Evolutionary conservation across 2,888 invertebrate species (phyloP).

Genomic region (Cheiracanthium punctorium): DNA sequence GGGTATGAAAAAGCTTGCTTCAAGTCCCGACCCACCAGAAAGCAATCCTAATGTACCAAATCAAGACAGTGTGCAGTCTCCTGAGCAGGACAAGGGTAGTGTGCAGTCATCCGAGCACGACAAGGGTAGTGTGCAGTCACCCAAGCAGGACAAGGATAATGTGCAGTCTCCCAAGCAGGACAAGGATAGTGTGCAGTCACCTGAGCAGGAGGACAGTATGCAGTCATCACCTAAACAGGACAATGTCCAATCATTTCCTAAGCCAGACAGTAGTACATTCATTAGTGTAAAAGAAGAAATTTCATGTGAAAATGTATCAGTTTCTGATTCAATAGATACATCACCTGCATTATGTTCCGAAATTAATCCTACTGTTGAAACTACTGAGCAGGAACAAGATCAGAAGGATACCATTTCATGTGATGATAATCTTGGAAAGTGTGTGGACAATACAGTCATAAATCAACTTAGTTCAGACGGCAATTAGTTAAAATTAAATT

Average conservation of each 20-base stretch:
- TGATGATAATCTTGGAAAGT: not conserved
- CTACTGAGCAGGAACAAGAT: not conserved
- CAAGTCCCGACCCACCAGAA: constrained; percentile 1
- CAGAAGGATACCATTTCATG: not conserved
- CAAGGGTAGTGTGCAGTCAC: no score
- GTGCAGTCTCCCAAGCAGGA: no score
- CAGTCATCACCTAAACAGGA: no score
- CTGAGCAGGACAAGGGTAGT: no score
- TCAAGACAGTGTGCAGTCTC: no score
- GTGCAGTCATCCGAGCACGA: no score
- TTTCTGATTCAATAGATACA: not conserved
- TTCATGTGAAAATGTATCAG: constrained; percentile 24
- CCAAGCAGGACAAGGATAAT: no score
- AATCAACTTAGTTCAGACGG: not conserved
- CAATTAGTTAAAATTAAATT: not conserved
- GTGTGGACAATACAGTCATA: not conserved
- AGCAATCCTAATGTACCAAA: not conserved
- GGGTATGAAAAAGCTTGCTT: no score
- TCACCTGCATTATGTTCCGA: constrained; percentile 1
- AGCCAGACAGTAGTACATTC: not conserved
- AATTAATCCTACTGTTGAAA: not conserved
- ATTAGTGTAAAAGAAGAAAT: constrained; percentile 4
- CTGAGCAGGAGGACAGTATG: no score
- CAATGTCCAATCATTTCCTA: no score
- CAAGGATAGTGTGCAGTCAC: no score